Base-by-base conservation (phyloP, 2,113 vertebrate species). In the Australoheros scitulus region DNA sequence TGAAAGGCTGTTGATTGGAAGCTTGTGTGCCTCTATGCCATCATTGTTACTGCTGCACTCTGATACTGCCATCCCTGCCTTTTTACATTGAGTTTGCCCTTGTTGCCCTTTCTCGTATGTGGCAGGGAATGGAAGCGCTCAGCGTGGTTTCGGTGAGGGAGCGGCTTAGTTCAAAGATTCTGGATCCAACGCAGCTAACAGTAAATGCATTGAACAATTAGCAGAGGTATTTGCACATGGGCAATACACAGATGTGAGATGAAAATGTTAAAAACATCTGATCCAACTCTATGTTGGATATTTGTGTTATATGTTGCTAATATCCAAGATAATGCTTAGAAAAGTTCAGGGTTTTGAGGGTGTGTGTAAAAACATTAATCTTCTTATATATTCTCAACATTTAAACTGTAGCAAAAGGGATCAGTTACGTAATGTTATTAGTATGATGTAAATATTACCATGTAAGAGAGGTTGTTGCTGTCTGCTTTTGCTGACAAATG, bases 341-440 rank as follows among this genome's bases (percentile, higher is more conserved):
- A 68, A 10, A 0, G 14, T 18, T 68, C 22, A 47, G 41, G 64
- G 0, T 22, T 68, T 13, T 11, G 3, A 47, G 43, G 1, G 43
- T 4, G 15, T 47, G 11, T 47, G 43, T 14, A 4, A 47, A 47
- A 47, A 68, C 22, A 68, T 38, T 22, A 47, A 17, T 43, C 38
- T 68, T 4, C 38, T 68, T 4, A 26, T 68, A 47, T 47, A 68
- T 7, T 43, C 63, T 43, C 43, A n/a, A 65, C 0, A 65, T 43
- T 43, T 43, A 11, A 65, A 43, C 43, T 43, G n/a, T 65, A 43
- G 24, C 26, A 26, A 26, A 26, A 65, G 22, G n/a, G 14, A 26
- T 26, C 15, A 17, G 15, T 65, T 17, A 17, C 24, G 17, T 34
- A 61, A 61, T 3, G n/a, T 38, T 24, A 65, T 41, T 24, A 13